phyloP scores from a whole-genome alignment of 2,888 invertebrate species.

The Pyralis farinalis region DNA sequence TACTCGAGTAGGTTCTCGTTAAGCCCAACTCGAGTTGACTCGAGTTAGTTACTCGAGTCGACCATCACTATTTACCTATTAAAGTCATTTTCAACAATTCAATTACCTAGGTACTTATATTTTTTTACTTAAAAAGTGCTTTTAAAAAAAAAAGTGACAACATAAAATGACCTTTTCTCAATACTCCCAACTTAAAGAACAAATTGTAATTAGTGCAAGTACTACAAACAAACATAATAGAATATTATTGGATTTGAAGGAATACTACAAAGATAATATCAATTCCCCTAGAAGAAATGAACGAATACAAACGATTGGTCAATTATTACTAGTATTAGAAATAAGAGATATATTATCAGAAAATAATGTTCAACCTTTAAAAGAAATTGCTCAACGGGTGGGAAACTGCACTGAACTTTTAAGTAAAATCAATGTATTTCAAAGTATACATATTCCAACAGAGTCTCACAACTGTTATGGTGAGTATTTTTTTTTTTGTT shows the following conservation, averaged over 20 bases:
- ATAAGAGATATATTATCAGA: conserved; percentile 57
- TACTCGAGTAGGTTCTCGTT: no score
- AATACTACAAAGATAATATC: conserved; percentile 50
- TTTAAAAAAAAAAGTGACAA: no score
- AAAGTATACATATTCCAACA: conserved; percentile 3
- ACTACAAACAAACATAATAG: conserved; percentile 1
- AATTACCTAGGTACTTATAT: no score
- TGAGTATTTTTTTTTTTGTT: conserved; percentile 6
- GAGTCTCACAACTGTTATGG: conserved; percentile 10
- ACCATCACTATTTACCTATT: no score
- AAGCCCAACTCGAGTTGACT: no score
- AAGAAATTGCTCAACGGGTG: conserved; percentile 38
- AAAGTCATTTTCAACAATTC: no score
- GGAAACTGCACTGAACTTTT: conserved; percentile 5
- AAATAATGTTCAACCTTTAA: conserved; percentile 51
- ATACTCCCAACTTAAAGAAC: background rate
- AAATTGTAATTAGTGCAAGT: conserved; percentile 1
- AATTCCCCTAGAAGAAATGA: conserved; percentile 63
- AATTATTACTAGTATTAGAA: conserved; percentile 57
- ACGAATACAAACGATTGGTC: conserved; percentile 46
- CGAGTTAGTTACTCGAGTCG: no score
- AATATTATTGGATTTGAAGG: conserved; percentile 34
- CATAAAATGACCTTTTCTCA: conserved; percentile 2
- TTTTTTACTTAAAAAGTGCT: no score
- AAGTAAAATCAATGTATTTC: conserved; percentile 11